Evolutionary conservation across 1,140 invertebrate genomes (phyloP).

Genomic region (Musca vetustissima): DNA sequence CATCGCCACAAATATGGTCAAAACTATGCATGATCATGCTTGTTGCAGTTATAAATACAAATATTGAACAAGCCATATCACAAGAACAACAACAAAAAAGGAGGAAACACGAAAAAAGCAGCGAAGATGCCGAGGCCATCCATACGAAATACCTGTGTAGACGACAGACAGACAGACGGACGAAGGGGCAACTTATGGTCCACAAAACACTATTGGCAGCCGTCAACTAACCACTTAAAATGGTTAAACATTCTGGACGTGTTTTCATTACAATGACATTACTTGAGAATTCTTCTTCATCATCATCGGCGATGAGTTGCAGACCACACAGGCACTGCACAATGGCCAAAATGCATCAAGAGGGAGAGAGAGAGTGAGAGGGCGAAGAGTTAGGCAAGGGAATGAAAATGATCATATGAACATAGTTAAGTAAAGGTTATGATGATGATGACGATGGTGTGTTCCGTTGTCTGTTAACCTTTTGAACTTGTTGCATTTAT

Average conservation of each 20-base stretch:
- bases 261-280: conserved; percentile 19
- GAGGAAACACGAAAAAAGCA: background rate
- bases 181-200: too few relatives aligned
- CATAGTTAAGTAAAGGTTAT: too few relatives aligned
- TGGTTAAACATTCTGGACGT: conserved; percentile 20
- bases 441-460: too few relatives aligned
- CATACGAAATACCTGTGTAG: too few relatives aligned
- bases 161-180: background rate
- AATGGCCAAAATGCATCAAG: background rate
- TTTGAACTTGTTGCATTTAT: too few relatives aligned
- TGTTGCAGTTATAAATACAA: conserved; percentile 18
- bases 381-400: too few relatives aligned
- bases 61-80: background rate
- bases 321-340: background rate
- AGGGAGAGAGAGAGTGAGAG: too few relatives aligned
- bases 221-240: conserved; percentile 13
- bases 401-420: too few relatives aligned
- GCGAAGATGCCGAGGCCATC: background rate
- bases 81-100: background rate
- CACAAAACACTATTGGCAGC: too few relatives aligned
- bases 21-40: conserved; percentile 19
- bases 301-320: too few relatives aligned
- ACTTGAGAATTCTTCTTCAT: conserved; percentile 6
- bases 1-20: conserved; percentile 16
- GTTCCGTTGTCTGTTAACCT: too few relatives aligned